Evolutionary conservation across 1,140 invertebrate genomes (phyloP), one percentile per base, ranked within the genome.

Genomic region (Leucophenga varia): DNA sequence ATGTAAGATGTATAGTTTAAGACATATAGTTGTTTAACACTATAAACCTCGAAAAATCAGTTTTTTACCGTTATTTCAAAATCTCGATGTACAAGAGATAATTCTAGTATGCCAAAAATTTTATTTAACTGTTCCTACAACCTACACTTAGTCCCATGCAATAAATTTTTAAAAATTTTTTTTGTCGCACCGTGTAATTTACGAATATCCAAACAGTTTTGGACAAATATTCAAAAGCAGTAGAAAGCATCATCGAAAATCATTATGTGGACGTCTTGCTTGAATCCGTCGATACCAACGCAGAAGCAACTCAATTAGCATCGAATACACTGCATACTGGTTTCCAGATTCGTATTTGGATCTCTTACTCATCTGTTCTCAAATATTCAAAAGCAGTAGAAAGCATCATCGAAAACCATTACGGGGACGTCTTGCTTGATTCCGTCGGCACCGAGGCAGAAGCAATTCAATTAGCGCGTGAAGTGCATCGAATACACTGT

Each of bases 211-310:
- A n/a, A n/a, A n/a, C n/a, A n/a, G n/a, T 30, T 30, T 7, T 12
- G 28, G 63, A 71, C 31, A 46, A 49, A 16, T 32, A 50, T 12
- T 64, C 69, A 0, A 5, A 28, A 12, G 69, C 70, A 4, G 64
- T 54, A 8, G 16, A 55, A 0, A 59, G 60, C 0, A 59, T 76
- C 6, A 18, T 30, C 1, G 13, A 64, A 2, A 49, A 55, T 14
- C 61, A 64, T 22, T 76, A 76, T 41, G 72, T 75, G 53, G 72
- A 75, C 45, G 76, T 75, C 43, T 74, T 64, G 35, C 51, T 76
- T 5, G 60, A 67, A 31, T 64, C 59, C 36, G 38, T 51, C 3
- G 49, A 58, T 49, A 46, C 1, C 61, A 73, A 36, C 39, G 54
- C 3, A 20, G 74, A 74, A 28, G 72, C 65, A 0, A 7, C 47